A percentile compares a stretch with the other conserved stretches of the same genome.
Conservation (phyloP, 2,113 vertebrate species). For the Oryctolagus cuniculus region DNA sequence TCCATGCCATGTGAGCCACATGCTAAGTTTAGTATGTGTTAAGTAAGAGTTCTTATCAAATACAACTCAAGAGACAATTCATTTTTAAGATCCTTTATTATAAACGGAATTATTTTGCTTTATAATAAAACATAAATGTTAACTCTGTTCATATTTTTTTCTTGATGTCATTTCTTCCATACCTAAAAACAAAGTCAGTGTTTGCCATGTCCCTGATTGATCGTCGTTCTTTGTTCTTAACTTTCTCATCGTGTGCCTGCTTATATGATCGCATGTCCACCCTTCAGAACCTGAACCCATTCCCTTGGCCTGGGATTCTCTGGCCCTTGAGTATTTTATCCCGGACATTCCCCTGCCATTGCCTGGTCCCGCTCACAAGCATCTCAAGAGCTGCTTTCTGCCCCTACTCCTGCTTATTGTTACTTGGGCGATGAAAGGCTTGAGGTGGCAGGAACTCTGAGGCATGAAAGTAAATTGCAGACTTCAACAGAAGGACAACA, state of each 20-base stretch:
- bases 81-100: constrained; percentile 50
- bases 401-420: background rate
- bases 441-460: background rate
- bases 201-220: background rate
- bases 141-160: constrained; percentile 28
- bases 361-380: background rate
- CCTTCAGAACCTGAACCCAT: background rate
- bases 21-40: constrained; percentile 20
- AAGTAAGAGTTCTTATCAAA: constrained; percentile 15
- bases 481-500: background rate
- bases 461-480: background rate
- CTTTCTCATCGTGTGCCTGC: background rate
- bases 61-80: constrained; percentile 26
- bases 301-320: background rate
- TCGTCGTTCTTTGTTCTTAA: background rate
- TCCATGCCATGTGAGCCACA: background rate
- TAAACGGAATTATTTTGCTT: background rate
- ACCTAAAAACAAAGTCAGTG: background rate
- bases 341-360: background rate
- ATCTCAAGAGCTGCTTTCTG: background rate
- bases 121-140: constrained; percentile 22
- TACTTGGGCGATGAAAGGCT: background rate
- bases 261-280: background rate
- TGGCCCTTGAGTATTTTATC: background rate
- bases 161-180: constrained; percentile 28